Evolutionary conservation across 2,113 vertebrate species (phyloP), one percentile per base, ranked within the genome.

Genomic region (Catagonus wagneri): DNA sequence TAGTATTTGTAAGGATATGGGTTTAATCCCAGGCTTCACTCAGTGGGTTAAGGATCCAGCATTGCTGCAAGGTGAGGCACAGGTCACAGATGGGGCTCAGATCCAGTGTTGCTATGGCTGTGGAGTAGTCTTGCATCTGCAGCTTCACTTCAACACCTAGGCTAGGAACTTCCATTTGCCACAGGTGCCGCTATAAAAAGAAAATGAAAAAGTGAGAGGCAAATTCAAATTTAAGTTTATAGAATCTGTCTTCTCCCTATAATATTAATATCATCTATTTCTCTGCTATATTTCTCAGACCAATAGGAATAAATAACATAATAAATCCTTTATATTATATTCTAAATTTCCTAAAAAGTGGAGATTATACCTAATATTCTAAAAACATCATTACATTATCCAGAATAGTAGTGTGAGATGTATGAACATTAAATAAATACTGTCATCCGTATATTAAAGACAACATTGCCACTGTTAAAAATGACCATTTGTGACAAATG

Each of bases 211-310:
- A 20, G 1, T 29, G n/a, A 79, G 8, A 89, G 34, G 34, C 5
- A 72, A 96, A 27, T 93, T 90, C 56, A 91, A 95, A 97, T 72
- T 84, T 95, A 89, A 86, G 66, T 89, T 93, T 89, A 75, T 32
- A 75, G 29, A 61, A 58, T 15, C 29, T 68, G 0, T 10, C 81
- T 29, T 74, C 27, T 80, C 23, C 27, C 23, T 86, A 69, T 61
- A 74, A 96, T 71, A 85, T 85, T 8, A 90, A 81, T 29, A 85
- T 50, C 63, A 58, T 61, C 34, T 58, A 44, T 89, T 92, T 83
- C 25, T n/a, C 29, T 7, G 52, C 29, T 88, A 76, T 39, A 71
- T 16, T 69, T 78, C 56, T 94, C 15, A 83, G 34, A 87, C 7
- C n/a, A 92, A 32, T 56, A 87, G 2, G 32, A 72, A 63, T 69